Base-by-base conservation (phyloP, 92 coral and sea anemone genomes). In the Desmophyllum pertusum region DNA sequence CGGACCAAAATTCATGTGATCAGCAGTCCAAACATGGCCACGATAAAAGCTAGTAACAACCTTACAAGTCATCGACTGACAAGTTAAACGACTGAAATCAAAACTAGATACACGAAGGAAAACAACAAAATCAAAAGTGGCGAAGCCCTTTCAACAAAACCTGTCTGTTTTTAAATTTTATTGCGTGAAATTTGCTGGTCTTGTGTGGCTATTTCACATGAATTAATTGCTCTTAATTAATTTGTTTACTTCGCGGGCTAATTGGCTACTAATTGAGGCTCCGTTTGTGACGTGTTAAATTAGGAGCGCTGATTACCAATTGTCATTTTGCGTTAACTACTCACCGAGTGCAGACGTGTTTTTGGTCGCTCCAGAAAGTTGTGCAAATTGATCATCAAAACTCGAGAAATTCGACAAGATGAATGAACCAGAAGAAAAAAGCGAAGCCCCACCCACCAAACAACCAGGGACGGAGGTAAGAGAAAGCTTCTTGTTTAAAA, bases 291-390 rank as follows among this genome's bases (percentile, higher is more conserved):
- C 73, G 73, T 30, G 6, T 41, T n/a, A 27, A 63, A 77, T 63
- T 42, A 10, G 33, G 33, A 5, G 62, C 73, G 17, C 71, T 45
- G 21, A 63, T 77, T 77, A 77, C 1, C 73, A 43, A 29, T 42
- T 29, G 18, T 78, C 73, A 78, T 78, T 78, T 40, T 45, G 59
- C 71, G 61, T 13, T 5, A 59, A 59, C 33, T 27, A 31, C 35
- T 78, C 48, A 63, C 42, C 62, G 81, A 64, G 73, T 70, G 45
- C 67, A 78, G 83, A 43, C 83, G 83, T 78, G 73, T 78, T 63
- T 78, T 63, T 63, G 43, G 73, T 3, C n/a, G 83, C 83, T 78
- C 83, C 19, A 59, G 61, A 5, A 31, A 63, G 48, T 40, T 45
- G 51, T 77, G 55, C 19, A 78, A 45, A 40, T 23, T 18, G 73